Evolutionary conservation across 2,888 invertebrate genomes (phyloP).

Genomic region (Theretra japonica): DNA sequence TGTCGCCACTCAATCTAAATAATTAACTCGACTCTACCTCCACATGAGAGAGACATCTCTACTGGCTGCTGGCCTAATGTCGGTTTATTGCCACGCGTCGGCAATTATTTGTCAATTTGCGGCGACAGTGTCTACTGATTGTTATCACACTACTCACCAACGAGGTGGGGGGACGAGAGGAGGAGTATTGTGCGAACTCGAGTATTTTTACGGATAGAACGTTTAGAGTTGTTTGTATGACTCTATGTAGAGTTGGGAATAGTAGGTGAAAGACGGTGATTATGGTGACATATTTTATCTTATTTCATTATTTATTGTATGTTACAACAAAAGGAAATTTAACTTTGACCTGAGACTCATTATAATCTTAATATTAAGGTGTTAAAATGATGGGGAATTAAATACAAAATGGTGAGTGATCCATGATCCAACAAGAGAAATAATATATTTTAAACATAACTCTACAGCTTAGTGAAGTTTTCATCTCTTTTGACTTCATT

Average conservation of each 20-base stretch:
- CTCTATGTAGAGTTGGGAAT: neutral
- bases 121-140: constrained; percentile 49
- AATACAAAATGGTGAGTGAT: too few relatives aligned
- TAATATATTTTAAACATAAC: too few relatives aligned
- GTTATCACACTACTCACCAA: constrained; percentile 39
- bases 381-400: too few relatives aligned
- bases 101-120: constrained; percentile 54
- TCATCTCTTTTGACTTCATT: too few relatives aligned
- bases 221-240: neutral
- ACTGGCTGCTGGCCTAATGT: constrained; percentile 12
- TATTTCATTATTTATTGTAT: too few relatives aligned
- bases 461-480: too few relatives aligned
- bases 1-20: neutral
- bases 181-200: constrained; percentile 1
- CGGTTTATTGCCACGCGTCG: constrained; percentile 19
- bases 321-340: too few relatives aligned
- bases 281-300: too few relatives aligned
- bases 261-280: too few relatives aligned
- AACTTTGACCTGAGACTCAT: too few relatives aligned
- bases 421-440: too few relatives aligned
- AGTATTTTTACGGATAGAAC: neutral
- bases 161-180: neutral
- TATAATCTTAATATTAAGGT: too few relatives aligned
- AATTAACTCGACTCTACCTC: neutral
- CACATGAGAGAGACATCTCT: neutral